Evolutionary conservation across 2,797 vertebrate genomes (phyloP).

Genomic region (Nyctibius grandis): DNA sequence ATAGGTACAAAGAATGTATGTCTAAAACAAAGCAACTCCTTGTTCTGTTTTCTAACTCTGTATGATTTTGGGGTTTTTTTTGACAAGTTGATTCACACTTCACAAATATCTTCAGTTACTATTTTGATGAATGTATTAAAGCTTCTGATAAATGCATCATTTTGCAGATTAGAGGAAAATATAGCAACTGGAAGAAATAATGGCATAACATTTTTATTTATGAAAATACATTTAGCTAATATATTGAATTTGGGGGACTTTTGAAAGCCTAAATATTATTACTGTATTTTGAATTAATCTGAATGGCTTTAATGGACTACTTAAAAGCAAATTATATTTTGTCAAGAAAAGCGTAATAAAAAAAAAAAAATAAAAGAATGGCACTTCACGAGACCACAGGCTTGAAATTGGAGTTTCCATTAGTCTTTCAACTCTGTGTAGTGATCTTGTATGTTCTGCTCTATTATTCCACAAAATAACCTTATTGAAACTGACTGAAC

Average conservation of each 20-base stretch:
- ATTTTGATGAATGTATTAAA: background rate
- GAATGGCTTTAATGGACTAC: background rate
- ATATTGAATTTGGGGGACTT: background rate
- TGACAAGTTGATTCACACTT: background rate
- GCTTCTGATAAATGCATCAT: background rate
- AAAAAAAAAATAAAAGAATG: background rate
- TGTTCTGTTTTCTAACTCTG: background rate
- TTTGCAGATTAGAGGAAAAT: background rate
- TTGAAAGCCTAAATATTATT: background rate
- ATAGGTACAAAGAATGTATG: background rate
- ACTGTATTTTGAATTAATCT: background rate
- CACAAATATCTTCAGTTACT: background rate
- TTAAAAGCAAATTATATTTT: background rate
- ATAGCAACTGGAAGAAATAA: background rate
- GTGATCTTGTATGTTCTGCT: background rate
- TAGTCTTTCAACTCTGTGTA: background rate
- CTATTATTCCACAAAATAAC: background rate
- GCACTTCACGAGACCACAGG: background rate
- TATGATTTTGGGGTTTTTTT: background rate
- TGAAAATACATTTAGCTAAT: background rate
- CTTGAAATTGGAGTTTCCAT: background rate
- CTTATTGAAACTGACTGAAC: background rate
- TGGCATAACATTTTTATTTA: background rate
- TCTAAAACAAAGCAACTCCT: background rate
- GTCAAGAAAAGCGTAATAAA: background rate